Percentiles rank a stretch among this genome's conserved stretches.
Conservation (phyloP, 1,140 invertebrate species). For the Caenorhabditis briggsae region DNA sequence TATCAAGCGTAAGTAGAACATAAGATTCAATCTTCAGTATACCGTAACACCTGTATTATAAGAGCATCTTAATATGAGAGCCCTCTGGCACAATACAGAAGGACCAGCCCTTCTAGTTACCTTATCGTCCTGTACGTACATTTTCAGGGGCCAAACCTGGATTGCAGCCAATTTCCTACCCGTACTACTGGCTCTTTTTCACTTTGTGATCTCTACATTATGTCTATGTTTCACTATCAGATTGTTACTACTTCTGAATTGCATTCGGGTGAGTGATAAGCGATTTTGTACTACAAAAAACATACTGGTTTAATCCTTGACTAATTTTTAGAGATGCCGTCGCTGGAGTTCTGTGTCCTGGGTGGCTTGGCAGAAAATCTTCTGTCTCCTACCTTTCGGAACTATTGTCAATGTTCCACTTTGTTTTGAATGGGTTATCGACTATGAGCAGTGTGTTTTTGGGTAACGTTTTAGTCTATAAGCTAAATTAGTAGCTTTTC, state of each 20-base stretch:
- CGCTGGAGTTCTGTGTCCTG: slow-evolving; percentile 56
- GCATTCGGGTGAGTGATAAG: slow-evolving; percentile 23
- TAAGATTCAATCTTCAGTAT: not conserved
- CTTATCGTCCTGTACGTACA: too few species aligned
- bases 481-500: not conserved
- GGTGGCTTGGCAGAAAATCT: slow-evolving; percentile 60
- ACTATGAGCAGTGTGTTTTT: slow-evolving; percentile 56
- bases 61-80: too few species aligned
- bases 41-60: too few species aligned
- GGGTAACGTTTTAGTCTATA: slow-evolving; percentile 7
- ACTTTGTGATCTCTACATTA: slow-evolving; percentile 49
- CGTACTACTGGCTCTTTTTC: slow-evolving; percentile 41
- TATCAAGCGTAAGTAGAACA: slow-evolving; percentile 30
- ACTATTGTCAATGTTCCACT: slow-evolving; percentile 57
- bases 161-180: slow-evolving; percentile 57
- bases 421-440: slow-evolving; percentile 55
- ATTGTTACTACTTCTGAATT: slow-evolving; percentile 46
- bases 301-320: too few species aligned
- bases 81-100: too few species aligned
- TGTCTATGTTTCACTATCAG: slow-evolving; percentile 42
- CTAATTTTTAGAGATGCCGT: slow-evolving; percentile 55
- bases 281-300: not conserved
- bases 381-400: slow-evolving; percentile 55
- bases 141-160: slow-evolving; percentile 47
- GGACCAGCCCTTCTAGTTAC: too few species aligned